A percentile compares a stretch with the other conserved stretches of the same genome.
Evolutionary conservation across 2,888 invertebrate species (phyloP).

Genomic region (Ommatoiulus sabulosus): DNA sequence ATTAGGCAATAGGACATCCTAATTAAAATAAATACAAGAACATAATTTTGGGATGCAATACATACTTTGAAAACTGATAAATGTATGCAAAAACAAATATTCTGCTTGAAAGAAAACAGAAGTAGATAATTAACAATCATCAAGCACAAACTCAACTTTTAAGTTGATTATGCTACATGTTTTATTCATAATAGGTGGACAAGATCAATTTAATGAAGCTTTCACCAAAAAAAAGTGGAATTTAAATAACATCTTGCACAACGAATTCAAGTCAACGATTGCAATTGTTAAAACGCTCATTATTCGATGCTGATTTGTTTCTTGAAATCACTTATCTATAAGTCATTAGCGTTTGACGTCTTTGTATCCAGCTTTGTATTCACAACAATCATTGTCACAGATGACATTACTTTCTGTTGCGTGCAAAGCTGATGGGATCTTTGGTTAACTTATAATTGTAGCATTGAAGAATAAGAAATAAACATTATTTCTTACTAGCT

Average conservation of each 20-base stretch:
- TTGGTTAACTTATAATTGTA: not conserved
- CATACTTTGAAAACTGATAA: not conserved
- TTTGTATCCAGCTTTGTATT: not conserved
- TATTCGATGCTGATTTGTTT: not conserved
- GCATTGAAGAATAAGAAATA: not conserved
- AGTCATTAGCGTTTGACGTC: not conserved
- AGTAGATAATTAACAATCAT: not conserved
- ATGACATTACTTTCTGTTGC: not conserved
- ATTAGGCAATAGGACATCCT: not conserved
- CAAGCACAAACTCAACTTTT: not conserved
- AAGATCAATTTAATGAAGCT: not conserved
- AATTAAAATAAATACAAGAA: not conserved
- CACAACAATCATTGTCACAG: not conserved
- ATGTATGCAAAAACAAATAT: not conserved
- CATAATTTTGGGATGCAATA: not conserved
- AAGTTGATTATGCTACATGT: not conserved
- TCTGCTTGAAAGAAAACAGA: not conserved
- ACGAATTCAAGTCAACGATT: not conserved
- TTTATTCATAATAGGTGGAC: constrained; percentile 14
- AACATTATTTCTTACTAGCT: constrained; percentile 6
- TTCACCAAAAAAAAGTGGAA: not conserved
- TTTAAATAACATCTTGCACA: not conserved
- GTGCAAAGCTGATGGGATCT: not conserved
- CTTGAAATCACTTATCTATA: not conserved
- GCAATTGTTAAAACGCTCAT: not conserved